Evolutionary conservation across 1,140 invertebrate species (phyloP).

Genomic region (Oreohelix idahoensis): DNA sequence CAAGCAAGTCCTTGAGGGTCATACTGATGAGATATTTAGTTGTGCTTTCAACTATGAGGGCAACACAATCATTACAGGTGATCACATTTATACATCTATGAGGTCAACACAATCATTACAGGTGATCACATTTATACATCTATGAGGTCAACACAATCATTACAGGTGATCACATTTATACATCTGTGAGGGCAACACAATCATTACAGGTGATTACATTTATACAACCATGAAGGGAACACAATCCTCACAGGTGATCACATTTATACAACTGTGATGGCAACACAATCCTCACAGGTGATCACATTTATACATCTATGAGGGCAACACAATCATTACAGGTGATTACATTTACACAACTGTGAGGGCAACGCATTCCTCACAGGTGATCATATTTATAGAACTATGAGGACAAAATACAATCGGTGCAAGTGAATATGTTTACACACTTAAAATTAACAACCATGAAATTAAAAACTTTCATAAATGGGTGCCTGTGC

Average conservation of each 20-base stretch:
- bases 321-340: too few species aligned
- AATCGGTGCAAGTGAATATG: too few species aligned
- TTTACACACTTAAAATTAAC: too few species aligned
- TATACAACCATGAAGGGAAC: not conserved
- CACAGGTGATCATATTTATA: too few species aligned
- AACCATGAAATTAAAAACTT: too few species aligned
- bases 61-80: slow-evolving; percentile 82
- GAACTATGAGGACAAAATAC: too few species aligned
- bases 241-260: not conserved
- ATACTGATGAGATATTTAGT: slow-evolving; percentile 85
- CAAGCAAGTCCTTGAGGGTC: slow-evolving; percentile 79
- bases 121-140: slow-evolving; percentile 63
- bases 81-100: not conserved
- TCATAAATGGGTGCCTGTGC: too few species aligned
- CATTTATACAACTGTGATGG: too few species aligned
- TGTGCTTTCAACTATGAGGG: slow-evolving; percentile 85
- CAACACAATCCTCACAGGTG: too few species aligned
- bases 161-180: slow-evolving; percentile 74
- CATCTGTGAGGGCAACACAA: slow-evolving; percentile 58
- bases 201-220: slow-evolving; percentile 78
- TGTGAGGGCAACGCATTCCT: too few species aligned
- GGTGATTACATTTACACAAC: too few species aligned
- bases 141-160: slow-evolving; percentile 74
- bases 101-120: slow-evolving; percentile 77
- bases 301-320: too few species aligned